Evolutionary conservation across 2,888 invertebrate species (phyloP), one percentile per base, ranked within the genome.

Genomic region (Patella caerulea): DNA sequence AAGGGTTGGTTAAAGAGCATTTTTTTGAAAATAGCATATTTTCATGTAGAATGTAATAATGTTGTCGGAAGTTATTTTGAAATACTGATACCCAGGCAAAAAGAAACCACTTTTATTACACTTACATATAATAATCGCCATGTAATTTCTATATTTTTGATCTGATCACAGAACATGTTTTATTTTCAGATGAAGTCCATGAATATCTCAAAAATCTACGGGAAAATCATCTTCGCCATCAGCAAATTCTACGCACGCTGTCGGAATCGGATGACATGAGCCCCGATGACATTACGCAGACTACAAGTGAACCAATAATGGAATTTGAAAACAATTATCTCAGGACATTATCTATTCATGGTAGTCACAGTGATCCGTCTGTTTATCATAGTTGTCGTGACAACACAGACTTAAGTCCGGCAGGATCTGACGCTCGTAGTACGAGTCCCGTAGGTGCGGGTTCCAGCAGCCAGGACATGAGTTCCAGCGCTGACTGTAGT

Each of bases 401-500:
- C 59, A 55, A 78, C 78, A 72, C 77, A 45, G 80, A 80, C n/a
- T 70, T 54, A 70, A 53, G 72, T 59, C 78, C 77, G 53, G 75
- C 78, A 19, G 83, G 79, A 45, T 83, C 83, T 2, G 79, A 80
- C 65, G 83, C 81, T 9, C 78, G 83, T 71, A 82, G 82, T 71
- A 81, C 79, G 79, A 83, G 83, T 71, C 83, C 83, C 15, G 78
- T 83, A n/a, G 84, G 84, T 3, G 82, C 77, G 24, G 81, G 78
- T 76, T 82, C 75, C 29, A 85, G 85, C 45, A 86, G 86, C 73
- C 86, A 85, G 79, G 86, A 86, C 55, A 86, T 83, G 14, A 86
- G 84, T 74, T 86, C 86, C 15, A 87, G 87, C 82, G 86, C 86
- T 14, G 87, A 87, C 73, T 86, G 86, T 73, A 87, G 84, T 82